Evolutionary conservation across 2,888 invertebrate species (phyloP).

Genomic region (Rhagonycha lutea): DNA sequence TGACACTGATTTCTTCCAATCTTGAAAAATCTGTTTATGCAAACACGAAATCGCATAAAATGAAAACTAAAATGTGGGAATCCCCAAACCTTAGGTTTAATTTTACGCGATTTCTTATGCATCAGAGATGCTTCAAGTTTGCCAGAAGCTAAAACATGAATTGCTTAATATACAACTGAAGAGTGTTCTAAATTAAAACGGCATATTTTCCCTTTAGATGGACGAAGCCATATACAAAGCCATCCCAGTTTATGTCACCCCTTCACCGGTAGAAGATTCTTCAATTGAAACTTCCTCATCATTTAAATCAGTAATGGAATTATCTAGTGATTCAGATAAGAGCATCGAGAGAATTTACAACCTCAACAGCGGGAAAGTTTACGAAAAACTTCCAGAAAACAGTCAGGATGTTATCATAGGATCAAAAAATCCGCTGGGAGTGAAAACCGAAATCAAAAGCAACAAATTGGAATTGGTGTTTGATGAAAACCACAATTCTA

Average conservation of each 20-base stretch:
- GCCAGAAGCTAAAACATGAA: no score
- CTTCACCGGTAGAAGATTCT: slow-evolving; percentile 17
- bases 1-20: no score
- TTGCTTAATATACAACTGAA: no score
- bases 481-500: slow-evolving; percentile 31
- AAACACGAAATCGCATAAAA: no score
- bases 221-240: background rate
- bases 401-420: slow-evolving; percentile 29
- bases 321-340: slow-evolving; percentile 53
- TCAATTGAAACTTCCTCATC: slow-evolving; percentile 28
- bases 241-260: background rate
- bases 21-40: no score
- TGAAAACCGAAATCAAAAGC: slow-evolving; percentile 6
- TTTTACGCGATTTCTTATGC: no score
- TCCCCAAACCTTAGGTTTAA: no score
- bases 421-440: slow-evolving; percentile 27
- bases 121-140: no score
- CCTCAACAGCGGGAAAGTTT: slow-evolving; percentile 48
- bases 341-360: slow-evolving; percentile 52
- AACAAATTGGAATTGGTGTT: slow-evolving; percentile 3
- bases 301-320: slow-evolving; percentile 33
- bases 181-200: background rate
- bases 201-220: background rate
- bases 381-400: slow-evolving; percentile 34
- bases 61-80: no score